Base-by-base conservation (phyloP, 2,888 invertebrate species). In the Agriopis marginaria region DNA sequence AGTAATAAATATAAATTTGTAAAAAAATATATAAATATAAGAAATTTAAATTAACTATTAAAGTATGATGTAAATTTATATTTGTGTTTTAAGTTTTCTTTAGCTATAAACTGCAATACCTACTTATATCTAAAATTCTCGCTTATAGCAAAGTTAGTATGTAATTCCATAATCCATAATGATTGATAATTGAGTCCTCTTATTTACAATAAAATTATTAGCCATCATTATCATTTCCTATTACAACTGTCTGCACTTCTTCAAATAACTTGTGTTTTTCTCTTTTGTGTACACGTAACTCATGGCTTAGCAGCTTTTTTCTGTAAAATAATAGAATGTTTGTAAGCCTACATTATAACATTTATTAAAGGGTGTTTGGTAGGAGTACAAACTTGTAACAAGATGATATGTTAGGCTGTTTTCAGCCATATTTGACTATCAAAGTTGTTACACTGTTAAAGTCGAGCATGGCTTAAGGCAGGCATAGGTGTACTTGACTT, bases 241-340 rank as follows among this genome's bases (percentile, higher is more conserved):
- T 62, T 32, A 77, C 71, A 45, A 77, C 71, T 71, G 59, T 73
- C 61, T 77, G 75, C 50, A 73, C 66, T 50, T 74, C 71, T 10
- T 74, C 71, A 71, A 74, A 77, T 9, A 75, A 63, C 65, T 74
- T 77, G 47, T 75, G 67, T 72, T 74, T 77, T 60, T 77, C 75
- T 68, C 77, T 75, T 45, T 77, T 75, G 68, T 77, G 77, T 50
- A 77, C 70, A 47, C 71, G 58, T 54, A 75, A 58, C 60, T 77
- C 77, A 59, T 77, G 77, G 44, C 59, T 71, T 11, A 77, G 59
- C 50, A 77, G 71, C 64, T 77, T 77, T 53, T 68, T 77, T 62
- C 77, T 77, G 77, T 53, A 71, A 66, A 60, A 42, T 17, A 64
- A 54, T 49, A 59, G 7, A 42, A 53, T 54, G 39, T 51, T 23